These are phyloP conservation scores for Clamator glandarius DNA, from an alignment of 2,797 vertebrate species.

Conservation along the genomic window DNA sequence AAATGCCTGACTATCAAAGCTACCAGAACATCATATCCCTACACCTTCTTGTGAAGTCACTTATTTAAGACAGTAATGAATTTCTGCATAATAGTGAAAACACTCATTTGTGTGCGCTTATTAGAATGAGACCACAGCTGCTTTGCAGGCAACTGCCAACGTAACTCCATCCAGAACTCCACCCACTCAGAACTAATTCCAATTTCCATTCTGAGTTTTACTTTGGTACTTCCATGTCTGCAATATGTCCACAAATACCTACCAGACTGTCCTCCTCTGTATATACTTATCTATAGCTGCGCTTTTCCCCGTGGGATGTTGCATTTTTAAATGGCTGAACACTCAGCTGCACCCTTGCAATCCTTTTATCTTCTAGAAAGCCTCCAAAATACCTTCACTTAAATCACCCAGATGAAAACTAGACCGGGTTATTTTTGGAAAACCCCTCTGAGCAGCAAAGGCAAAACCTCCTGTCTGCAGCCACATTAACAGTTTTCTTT, in stretches of 20 bases:
- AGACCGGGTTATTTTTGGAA: constrained; percentile 35
- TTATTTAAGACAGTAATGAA: constrained; percentile 67
- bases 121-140: background rate
- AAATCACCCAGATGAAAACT: constrained; percentile 20
- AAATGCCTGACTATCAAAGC: constrained; percentile 48
- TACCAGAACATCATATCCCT: constrained; percentile 70
- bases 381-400: background rate
- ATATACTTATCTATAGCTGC: background rate
- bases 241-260: constrained; percentile 14
- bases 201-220: constrained; percentile 68
- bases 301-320: background rate
- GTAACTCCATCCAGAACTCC: constrained; percentile 65
- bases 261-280: background rate
- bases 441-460: background rate
- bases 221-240: constrained; percentile 5
- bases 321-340: background rate
- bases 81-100: constrained; percentile 45
- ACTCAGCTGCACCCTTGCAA: background rate
- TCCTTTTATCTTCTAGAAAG: constrained; percentile 6
- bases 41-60: constrained; percentile 74
- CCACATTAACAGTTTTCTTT: background rate
- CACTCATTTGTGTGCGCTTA: constrained; percentile 56
- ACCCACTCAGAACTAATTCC: constrained; percentile 29
- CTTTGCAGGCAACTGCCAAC: constrained; percentile 4
- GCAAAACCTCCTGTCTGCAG: background rate